Evolutionary conservation across 2,113 vertebrate species (phyloP).

Genomic region (Microtus oregoni): DNA sequence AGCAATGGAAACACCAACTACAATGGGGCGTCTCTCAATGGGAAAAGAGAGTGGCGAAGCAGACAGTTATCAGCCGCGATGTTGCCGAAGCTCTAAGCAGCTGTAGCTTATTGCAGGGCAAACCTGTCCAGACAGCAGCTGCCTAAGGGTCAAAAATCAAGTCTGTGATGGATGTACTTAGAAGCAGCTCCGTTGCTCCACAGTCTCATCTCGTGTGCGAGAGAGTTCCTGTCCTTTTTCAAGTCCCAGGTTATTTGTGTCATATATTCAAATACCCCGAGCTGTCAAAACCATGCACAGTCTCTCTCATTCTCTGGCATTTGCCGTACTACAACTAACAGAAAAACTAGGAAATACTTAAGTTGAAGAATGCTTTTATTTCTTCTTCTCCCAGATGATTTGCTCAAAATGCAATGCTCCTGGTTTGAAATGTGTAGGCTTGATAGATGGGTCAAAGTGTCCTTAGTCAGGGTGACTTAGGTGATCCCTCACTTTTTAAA

Average conservation of each 20-base stretch:
- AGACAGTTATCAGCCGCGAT: accelerated
- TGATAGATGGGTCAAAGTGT: slow-evolving; percentile 25
- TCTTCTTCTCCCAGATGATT: not conserved
- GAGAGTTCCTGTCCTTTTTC: slow-evolving; percentile 1
- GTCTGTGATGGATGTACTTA: not conserved
- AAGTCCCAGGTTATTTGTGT: slow-evolving; percentile 1
- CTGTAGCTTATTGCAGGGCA: not conserved
- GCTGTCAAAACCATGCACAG: not conserved
- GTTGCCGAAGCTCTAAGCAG: not conserved
- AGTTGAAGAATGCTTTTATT: not conserved
- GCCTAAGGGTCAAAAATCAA: not conserved
- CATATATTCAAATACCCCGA: not conserved
- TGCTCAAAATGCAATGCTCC: not conserved
- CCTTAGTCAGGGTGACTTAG: not conserved
- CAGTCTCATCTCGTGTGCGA: not conserved
- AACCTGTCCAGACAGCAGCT: not conserved
- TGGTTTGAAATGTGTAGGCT: slow-evolving; percentile 31
- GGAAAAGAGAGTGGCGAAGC: not conserved
- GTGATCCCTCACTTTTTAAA: not conserved
- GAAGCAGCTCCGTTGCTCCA: not conserved
- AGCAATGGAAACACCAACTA: not conserved
- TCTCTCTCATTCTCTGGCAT: not conserved
- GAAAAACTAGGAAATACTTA: not conserved
- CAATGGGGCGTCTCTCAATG: too few relatives aligned
- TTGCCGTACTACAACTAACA: not conserved